phyloP scores from a whole-genome alignment of 2,888 invertebrate species.

The Ellobium chinense region DNA sequence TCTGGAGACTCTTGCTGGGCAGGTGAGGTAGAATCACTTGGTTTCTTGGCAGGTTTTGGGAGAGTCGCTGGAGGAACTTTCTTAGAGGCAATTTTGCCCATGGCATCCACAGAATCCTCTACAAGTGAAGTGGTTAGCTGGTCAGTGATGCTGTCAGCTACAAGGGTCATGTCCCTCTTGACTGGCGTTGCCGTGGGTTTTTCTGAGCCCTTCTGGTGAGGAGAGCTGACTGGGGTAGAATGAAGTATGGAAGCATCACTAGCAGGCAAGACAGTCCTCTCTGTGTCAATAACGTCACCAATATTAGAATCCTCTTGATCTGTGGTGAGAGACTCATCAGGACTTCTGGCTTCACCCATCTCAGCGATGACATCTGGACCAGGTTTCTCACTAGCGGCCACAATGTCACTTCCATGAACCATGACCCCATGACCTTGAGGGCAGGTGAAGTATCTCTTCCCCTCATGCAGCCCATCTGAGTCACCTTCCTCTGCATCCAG shows the following conservation, averaged over 20 bases:
- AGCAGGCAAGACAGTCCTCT: slow-evolving; percentile 9
- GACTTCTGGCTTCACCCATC: slow-evolving; percentile 29
- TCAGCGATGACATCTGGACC: neutral
- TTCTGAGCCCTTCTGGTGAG: neutral
- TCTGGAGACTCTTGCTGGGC: neutral
- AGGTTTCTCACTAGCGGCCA: slow-evolving; percentile 12
- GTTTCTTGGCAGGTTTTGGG: slow-evolving; percentile 4
- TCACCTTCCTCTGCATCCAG: slow-evolving; percentile 65
- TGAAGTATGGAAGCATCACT: slow-evolving; percentile 24
- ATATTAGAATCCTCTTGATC: slow-evolving; percentile 50
- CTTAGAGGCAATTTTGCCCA: slow-evolving; percentile 59
- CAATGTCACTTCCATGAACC: slow-evolving; percentile 66
- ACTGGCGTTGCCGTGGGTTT: slow-evolving; percentile 12
- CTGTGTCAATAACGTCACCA: slow-evolving; percentile 47
- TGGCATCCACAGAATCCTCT: slow-evolving; percentile 59
- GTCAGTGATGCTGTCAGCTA: slow-evolving; percentile 69
- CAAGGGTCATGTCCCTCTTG: slow-evolving; percentile 38
- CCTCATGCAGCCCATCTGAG: slow-evolving; percentile 65
- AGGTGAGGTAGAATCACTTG: neutral
- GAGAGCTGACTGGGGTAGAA: slow-evolving; percentile 8
- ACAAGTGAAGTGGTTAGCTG: slow-evolving; percentile 64
- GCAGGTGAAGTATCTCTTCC: slow-evolving; percentile 67
- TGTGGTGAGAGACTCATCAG: slow-evolving; percentile 48
- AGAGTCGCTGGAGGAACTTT: slow-evolving; percentile 34
- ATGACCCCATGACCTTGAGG: slow-evolving; percentile 63